These are phyloP conservation scores for Otolemur garnettii DNA, from an alignment of 2,113 vertebrate genomes.

Conservation along the genomic window DNA sequence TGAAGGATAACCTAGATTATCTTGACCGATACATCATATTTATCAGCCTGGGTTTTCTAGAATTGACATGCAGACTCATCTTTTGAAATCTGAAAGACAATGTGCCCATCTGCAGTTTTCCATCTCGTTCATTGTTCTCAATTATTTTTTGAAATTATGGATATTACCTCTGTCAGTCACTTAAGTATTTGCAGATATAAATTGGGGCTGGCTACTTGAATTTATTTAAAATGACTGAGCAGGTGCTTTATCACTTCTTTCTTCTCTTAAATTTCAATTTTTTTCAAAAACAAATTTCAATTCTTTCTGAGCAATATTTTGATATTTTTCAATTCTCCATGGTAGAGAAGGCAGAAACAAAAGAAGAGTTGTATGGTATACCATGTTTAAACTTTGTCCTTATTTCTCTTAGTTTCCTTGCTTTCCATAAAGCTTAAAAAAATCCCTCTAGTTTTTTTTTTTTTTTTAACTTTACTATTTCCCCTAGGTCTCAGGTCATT, in stretches of 20 bases:
- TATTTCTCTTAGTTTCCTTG: background rate
- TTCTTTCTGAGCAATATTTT: constrained; percentile 5
- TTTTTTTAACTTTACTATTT: constrained; percentile 28
- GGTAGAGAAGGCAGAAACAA: background rate
- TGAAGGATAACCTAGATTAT: background rate
- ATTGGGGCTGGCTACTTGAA: background rate
- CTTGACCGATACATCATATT: background rate
- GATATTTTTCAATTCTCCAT: background rate
- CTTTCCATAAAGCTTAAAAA: background rate
- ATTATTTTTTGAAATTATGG: background rate
- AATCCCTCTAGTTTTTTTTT: background rate
- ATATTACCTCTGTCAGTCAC: background rate
- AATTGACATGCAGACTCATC: background rate
- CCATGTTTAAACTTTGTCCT: background rate
- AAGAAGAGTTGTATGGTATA: background rate
- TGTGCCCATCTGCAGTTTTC: background rate
- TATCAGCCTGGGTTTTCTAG: background rate
- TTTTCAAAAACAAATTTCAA: background rate
- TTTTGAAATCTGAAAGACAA: background rate
- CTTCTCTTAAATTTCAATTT: background rate
- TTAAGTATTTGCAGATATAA: background rate
- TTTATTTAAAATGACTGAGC: background rate
- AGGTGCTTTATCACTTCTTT: background rate
- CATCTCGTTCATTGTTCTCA: background rate
- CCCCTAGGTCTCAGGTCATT: constrained; percentile 2